These are phyloP conservation scores for Syndactyla subalaris DNA, from an alignment of 2,797 vertebrate species.

Conservation along the genomic window DNA sequence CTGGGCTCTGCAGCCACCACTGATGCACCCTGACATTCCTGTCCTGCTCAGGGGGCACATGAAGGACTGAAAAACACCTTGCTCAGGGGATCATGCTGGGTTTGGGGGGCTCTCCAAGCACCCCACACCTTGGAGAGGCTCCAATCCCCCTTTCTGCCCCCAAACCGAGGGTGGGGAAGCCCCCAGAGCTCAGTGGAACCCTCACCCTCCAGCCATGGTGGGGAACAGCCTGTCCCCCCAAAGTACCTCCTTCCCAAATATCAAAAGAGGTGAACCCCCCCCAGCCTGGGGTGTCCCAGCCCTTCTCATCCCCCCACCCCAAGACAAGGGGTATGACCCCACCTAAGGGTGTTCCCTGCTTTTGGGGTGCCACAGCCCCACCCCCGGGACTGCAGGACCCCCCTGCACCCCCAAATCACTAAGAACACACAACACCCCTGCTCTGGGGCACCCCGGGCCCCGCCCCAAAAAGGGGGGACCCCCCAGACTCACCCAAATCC, in stretches of 20 bases:
- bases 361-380: too few relatives aligned
- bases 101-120: neutral
- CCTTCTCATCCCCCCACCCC: neutral
- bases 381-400: too few relatives aligned
- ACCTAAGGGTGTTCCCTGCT: too few relatives aligned
- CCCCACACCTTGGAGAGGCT: fast-evolving
- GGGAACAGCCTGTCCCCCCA: neutral
- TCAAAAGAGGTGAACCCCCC: neutral
- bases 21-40: too few relatives aligned
- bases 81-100: neutral
- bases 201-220: neutral
- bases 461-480: too few relatives aligned
- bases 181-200: neutral
- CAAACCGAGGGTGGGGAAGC: fast-evolving
- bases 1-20: neutral
- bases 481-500: too few relatives aligned
- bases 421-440: too few relatives aligned
- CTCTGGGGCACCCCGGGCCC: too few relatives aligned
- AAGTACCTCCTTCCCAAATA: neutral
- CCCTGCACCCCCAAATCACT: too few relatives aligned
- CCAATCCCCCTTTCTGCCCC: too few relatives aligned
- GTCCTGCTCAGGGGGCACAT: neutral
- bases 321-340: too few relatives aligned
- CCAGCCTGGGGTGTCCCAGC: neutral
- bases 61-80: neutral